A percentile compares a stretch with the other conserved stretches of the same genome.
These are phyloP conservation scores for Martes flavigula DNA, from an alignment of 2,797 vertebrate species.

Conservation along the genomic window DNA sequence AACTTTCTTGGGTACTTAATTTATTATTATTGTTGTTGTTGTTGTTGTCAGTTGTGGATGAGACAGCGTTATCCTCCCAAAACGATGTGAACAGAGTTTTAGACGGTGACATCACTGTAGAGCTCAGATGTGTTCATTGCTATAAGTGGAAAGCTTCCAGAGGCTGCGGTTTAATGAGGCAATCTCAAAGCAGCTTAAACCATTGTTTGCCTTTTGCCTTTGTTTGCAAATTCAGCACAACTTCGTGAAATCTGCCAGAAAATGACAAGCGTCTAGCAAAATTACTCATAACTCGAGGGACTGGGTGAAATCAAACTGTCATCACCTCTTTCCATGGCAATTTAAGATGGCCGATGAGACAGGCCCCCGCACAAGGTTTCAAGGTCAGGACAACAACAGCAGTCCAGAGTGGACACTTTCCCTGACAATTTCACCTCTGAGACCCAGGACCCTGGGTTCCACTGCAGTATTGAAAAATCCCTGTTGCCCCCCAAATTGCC, in stretches of 20 bases:
- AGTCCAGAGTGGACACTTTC: not conserved
- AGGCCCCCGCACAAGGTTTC: not conserved
- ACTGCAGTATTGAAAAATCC: not conserved
- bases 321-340: not conserved
- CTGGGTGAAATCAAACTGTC: not conserved
- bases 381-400: not conserved
- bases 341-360: not conserved
- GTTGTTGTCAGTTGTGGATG: not conserved
- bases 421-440: not conserved
- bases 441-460: not conserved
- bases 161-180: constrained; percentile 44
- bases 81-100: not conserved
- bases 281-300: not conserved
- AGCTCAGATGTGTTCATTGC: not conserved
- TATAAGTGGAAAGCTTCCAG: not conserved
- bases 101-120: not conserved
- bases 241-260: constrained; percentile 48
- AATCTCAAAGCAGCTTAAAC: not conserved
- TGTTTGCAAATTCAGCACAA: constrained; percentile 68
- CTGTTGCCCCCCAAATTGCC: not conserved
- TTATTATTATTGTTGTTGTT: not conserved
- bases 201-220: constrained; percentile 52
- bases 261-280: constrained; percentile 41
- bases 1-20: not conserved
- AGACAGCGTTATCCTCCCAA: not conserved